Evolutionary conservation across 2,888 invertebrate genomes (phyloP).

Genomic region (Shargacucullia verbasci): DNA sequence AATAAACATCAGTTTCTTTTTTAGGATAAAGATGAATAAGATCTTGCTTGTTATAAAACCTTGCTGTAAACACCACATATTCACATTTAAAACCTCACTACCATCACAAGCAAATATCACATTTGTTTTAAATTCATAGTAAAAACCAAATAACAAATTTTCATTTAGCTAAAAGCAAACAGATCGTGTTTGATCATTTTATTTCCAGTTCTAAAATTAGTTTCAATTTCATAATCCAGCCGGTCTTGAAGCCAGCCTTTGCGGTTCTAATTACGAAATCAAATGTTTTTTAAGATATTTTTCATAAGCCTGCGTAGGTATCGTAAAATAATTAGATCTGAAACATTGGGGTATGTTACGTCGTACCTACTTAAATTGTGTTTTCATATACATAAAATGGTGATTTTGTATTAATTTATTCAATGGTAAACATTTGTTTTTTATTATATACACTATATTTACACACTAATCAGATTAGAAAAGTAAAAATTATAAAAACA

Average conservation of each 20-base stretch:
- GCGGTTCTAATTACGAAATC: slow-evolving; percentile 27
- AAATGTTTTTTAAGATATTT: background rate
- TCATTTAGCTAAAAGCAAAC: slow-evolving; percentile 44
- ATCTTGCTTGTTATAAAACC: no score
- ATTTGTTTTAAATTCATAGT: background rate
- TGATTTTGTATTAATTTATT: no score
- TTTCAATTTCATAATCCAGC: slow-evolving; percentile 15
- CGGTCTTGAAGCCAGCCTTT: slow-evolving; percentile 2
- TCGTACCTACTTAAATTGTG: no score
- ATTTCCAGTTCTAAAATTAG: slow-evolving; percentile 30
- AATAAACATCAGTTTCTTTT: no score
- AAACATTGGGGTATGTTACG: no score
- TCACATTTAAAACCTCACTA: background rate
- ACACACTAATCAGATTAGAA: no score
- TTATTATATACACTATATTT: no score
- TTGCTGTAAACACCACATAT: no score
- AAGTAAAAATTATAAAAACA: no score
- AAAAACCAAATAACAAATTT: slow-evolving; percentile 17
- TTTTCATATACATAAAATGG: no score
- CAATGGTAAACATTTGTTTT: no score
- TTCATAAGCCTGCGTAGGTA: background rate
- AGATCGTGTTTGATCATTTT: slow-evolving; percentile 13
- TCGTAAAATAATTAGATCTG: background rate
- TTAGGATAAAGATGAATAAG: no score
- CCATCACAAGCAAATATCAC: background rate